Conservation (phyloP, 92 coral and sea anemone species). For the Epizoanthus scotinus region DNA sequence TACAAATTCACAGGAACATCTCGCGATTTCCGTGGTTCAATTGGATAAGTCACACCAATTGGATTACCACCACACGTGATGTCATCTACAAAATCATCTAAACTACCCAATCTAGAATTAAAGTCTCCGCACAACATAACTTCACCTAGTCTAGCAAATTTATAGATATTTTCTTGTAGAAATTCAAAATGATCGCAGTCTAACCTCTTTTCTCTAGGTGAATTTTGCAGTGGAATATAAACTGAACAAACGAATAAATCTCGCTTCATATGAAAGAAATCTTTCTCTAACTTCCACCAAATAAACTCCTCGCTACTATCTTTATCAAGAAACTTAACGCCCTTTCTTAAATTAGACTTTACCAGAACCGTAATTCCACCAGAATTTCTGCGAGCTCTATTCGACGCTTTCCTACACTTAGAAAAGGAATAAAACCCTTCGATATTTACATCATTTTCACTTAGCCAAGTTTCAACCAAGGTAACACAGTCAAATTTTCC, state of each 20-base stretch:
- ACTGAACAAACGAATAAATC: constrained; percentile 40
- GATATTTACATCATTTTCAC: constrained; percentile 2
- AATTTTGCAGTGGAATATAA: constrained; percentile 12
- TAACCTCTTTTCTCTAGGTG: neutral
- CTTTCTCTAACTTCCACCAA: constrained; percentile 39
- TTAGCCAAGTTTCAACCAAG: constrained; percentile 40
- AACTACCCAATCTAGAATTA: constrained; percentile 34
- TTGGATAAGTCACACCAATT: too few relatives aligned
- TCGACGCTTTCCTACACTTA: constrained; percentile 16
- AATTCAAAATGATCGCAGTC: neutral
- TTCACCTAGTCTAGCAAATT: constrained; percentile 11
- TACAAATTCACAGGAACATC: too few relatives aligned
- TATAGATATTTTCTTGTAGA: neutral
- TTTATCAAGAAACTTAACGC: constrained; percentile 13
- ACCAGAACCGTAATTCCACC: constrained; percentile 43
- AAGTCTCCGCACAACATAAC: constrained; percentile 33
- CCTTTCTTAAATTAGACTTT: constrained; percentile 23
- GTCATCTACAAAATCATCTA: constrained; percentile 21
- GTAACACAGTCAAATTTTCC: constrained; percentile 25
- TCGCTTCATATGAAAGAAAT: constrained; percentile 3
- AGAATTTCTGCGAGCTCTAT: constrained; percentile 27
- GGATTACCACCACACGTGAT: too few relatives aligned
- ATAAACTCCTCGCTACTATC: constrained; percentile 39
- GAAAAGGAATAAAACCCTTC: constrained; percentile 50
- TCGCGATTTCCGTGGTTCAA: too few relatives aligned